phyloP scores from a whole-genome alignment of 2,888 invertebrate species.

The Unio pictorum region DNA sequence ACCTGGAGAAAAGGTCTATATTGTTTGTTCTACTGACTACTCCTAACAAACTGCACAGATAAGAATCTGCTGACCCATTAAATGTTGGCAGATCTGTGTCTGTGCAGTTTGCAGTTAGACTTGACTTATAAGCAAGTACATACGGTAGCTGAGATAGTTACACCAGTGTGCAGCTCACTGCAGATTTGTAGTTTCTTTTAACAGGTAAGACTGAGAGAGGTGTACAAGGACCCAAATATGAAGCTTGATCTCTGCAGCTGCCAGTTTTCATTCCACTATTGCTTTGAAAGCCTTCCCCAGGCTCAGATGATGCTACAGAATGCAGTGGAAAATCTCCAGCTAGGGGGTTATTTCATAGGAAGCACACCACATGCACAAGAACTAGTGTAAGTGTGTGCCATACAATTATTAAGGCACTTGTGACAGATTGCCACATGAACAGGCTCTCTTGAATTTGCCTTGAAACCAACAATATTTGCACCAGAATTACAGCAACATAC shows the following conservation, averaged over 20 bases:
- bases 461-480: no score
- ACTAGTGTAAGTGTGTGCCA: slow-evolving; percentile 79
- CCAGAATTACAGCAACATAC: no score
- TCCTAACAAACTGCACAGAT: no score
- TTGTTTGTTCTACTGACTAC: no score
- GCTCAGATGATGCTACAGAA: slow-evolving; percentile 94
- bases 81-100: no score
- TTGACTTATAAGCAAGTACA: no score
- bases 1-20: no score
- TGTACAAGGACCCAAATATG: slow-evolving; percentile 84
- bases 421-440: background rate
- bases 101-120: no score
- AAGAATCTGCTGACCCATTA: no score
- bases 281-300: slow-evolving; percentile 75
- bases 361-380: slow-evolving; percentile 96
- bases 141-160: no score
- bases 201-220: slow-evolving; percentile 70
- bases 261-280: slow-evolving; percentile 98
- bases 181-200: slow-evolving; percentile 13
- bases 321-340: slow-evolving; percentile 88
- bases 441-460: no score
- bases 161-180: no score
- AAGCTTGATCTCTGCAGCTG: slow-evolving; percentile 92
- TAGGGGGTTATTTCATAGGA: slow-evolving; percentile 96
- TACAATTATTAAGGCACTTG: background rate